A percentile compares a stretch with the other conserved stretches of the same genome.
Conservation (phyloP, 2,797 vertebrate genomes). For the Mormyrops attenuatus region DNA sequence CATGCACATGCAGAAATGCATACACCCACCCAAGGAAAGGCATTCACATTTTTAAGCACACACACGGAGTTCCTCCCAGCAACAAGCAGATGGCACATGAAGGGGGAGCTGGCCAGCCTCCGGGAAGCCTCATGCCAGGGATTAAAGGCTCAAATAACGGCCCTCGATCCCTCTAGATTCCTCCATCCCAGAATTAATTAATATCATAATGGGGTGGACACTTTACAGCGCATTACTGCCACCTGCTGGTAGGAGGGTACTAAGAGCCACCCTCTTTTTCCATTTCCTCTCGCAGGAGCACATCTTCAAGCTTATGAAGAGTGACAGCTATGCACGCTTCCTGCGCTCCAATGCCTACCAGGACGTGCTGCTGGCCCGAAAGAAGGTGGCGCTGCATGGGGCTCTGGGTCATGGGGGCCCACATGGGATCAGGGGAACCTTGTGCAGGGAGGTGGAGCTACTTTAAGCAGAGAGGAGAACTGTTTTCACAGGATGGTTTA, state of each 20-base stretch:
- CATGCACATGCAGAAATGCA: not conserved
- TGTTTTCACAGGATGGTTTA: not conserved
- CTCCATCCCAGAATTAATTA: conserved; percentile 38
- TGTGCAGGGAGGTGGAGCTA: not conserved
- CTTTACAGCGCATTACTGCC: conserved; percentile 38
- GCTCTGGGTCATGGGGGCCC: not conserved
- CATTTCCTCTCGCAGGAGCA: conserved; percentile 72
- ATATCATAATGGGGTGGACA: conserved; percentile 35
- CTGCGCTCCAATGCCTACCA: conserved; percentile 89
- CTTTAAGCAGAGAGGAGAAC: not conserved
- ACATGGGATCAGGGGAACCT: not conserved
- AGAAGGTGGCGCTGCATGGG: conserved; percentile 75
- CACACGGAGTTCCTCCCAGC: conserved; percentile 28
- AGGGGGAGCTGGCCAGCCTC: conserved; percentile 33
- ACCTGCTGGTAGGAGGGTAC: not conserved
- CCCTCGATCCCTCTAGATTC: conserved; percentile 43
- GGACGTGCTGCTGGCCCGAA: conserved; percentile 85
- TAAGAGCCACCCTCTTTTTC: not conserved
- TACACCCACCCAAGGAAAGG: not conserved
- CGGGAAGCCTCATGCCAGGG: conserved; percentile 43
- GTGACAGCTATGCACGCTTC: conserved; percentile 94
- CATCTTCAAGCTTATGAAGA: conserved; percentile 97
- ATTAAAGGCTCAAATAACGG: conserved; percentile 52
- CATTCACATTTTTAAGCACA: conserved; percentile 18
- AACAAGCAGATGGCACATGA: conserved; percentile 23